Evolutionary conservation across 1,140 invertebrate species (phyloP), one percentile per base, ranked within the genome.

Genomic region (Arion vulgaris): DNA sequence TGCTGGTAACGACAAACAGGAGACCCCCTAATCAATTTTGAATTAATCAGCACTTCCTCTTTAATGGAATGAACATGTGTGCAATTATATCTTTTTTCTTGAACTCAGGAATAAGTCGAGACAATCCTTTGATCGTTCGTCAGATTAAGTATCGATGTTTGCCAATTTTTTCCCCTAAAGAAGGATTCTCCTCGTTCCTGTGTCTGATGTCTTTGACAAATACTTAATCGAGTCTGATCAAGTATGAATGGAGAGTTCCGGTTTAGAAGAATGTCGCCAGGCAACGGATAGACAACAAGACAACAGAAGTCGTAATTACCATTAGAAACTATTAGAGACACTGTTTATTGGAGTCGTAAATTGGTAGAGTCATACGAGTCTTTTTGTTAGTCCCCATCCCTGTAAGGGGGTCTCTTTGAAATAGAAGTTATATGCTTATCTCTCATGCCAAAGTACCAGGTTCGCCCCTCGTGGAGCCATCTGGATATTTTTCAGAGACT

Each of bases 41-140:
- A 82, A 78, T 73, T 81, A 72, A 72, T 51, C 57, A 75, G 28
- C 81, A 73, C 68, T 57, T 57, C 39, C 19, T 19, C 45, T 68
- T 51, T 68, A 62, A 82, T 73, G 53, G 26, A 49, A 75, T 82
- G 73, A 82, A 75, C 71, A 74, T n/a, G 34, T 23, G 36, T 51
- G 72, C 69, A 57, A 53, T 72, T 53, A 73, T 51, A 51, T 53
- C 26, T 36, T 51, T 17, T 45, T 62, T n/a, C 26, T 80, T 45
- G 28, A 66, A 66, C 1, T 5, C 0, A 28, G 62, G 62, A 66
- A 4, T 32, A 32, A 66, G 62, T 9, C 7, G 28, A 66, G 62
- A 17, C 11, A 66, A 66, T 66, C 62, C 62, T 17, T 66, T 66
- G 62, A 66, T 66, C 28, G n/a, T 66, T 9, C 28, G 32, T 5